phyloP scores from a whole-genome alignment of 2,113 vertebrate species.

The Craseonycteris thonglongyai region DNA sequence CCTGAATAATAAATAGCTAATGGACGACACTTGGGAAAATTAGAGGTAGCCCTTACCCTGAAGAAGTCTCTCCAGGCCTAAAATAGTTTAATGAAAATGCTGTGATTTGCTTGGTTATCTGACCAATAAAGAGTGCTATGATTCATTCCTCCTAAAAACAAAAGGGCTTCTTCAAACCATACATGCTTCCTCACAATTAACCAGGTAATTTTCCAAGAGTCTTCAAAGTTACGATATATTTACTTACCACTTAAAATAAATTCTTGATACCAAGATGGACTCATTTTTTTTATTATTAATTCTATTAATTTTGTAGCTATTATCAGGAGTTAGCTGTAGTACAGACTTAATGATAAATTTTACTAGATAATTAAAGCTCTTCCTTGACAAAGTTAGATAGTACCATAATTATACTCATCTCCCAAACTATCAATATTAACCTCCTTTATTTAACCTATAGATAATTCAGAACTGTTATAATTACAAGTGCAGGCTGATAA shows the following conservation, averaged over 20 bases:
- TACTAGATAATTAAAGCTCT: not conserved
- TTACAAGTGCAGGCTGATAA: no score
- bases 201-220: not conserved
- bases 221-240: not conserved
- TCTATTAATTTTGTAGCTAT: not conserved
- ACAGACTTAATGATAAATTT: not conserved
- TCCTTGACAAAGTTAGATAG: conserved; percentile 16
- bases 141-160: not conserved
- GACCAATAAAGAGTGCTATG: not conserved
- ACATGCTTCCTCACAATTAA: not conserved
- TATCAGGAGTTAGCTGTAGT: not conserved
- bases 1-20: no score
- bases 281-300: not conserved
- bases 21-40: no score
- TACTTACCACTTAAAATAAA: not conserved
- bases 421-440: not conserved
- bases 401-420: conserved; percentile 11
- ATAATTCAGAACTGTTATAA: not conserved
- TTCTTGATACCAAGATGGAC: not conserved
- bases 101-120: not conserved
- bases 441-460: not conserved
- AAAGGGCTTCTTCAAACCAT: not conserved
- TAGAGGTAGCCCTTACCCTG: no score
- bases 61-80: no score
- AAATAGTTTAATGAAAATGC: not conserved